These are phyloP conservation scores for Athene cunicularia DNA, from an alignment of 2,113 vertebrate genomes.

Conservation along the genomic window DNA sequence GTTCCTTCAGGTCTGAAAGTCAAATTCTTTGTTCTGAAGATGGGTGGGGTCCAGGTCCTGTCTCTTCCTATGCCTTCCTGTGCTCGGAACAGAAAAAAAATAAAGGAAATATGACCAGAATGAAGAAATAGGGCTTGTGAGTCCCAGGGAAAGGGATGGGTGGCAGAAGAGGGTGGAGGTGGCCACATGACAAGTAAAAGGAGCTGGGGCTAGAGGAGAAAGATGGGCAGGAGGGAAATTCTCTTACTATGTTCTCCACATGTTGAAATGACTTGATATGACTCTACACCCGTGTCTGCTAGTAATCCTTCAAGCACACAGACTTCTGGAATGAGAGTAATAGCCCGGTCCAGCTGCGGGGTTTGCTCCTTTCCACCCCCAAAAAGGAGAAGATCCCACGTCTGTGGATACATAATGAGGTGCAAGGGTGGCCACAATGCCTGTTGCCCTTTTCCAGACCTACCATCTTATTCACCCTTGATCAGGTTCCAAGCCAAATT, in stretches of 20 bases:
- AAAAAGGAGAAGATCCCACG: not conserved
- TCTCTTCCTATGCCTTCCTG: not conserved
- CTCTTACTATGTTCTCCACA: not conserved
- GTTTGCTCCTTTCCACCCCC: not conserved
- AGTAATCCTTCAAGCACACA: not conserved
- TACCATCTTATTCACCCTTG: not conserved
- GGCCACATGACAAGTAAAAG: not conserved
- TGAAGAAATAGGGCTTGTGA: not conserved
- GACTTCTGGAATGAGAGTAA: not conserved
- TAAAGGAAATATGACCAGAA: not conserved
- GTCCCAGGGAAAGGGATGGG: not conserved
- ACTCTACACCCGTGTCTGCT: rapidly evolving
- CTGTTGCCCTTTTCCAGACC: not conserved
- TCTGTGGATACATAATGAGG: not conserved
- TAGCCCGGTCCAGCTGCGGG: not conserved
- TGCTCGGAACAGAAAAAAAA: not conserved
- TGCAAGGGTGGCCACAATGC: not conserved
- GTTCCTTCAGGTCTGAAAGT: not conserved
- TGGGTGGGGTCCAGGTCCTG: not conserved
- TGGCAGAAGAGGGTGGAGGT: not conserved
- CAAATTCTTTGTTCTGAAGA: not conserved
- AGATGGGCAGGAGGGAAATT: not conserved
- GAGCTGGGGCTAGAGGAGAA: not conserved
- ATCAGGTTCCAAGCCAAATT: not conserved
- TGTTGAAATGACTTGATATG: not conserved